Evolutionary conservation across 30 jellyfish, hydroid and myxozoan species (phyloP).

Genomic region (Sanderia malayensis): DNA sequence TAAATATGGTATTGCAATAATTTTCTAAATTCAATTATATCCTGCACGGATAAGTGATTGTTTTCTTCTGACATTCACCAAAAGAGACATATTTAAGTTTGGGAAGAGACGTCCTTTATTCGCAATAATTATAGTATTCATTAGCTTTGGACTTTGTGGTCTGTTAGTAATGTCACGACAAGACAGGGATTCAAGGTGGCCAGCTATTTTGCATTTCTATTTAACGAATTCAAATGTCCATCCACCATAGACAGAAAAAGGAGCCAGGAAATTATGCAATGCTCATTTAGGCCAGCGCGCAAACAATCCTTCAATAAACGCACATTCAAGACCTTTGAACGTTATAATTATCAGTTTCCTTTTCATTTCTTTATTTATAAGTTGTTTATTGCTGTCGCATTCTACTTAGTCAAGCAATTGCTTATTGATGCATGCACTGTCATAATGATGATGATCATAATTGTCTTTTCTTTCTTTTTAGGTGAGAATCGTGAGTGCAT

Average conservation of each 20-base stretch:
- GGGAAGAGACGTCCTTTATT: conserved; percentile 60
- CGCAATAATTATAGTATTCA: conserved; percentile 51
- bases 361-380: no score
- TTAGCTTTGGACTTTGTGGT: conserved; percentile 53
- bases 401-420: no score
- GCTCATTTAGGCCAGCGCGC: neutral
- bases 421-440: no score
- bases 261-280: conserved; percentile 1
- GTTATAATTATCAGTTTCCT: no score
- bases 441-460: no score
- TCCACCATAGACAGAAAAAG: neutral
- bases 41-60: conserved; percentile 56
- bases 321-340: no score
- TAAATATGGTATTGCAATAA: conserved; percentile 52
- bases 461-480: no score
- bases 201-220: neutral
- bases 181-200: conserved; percentile 54
- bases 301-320: no score
- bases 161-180: conserved; percentile 47
- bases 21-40: conserved; percentile 57
- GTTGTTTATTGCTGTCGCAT: no score
- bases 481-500: conserved; percentile 97
- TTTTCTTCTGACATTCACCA: conserved; percentile 32
- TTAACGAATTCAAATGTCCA: neutral
- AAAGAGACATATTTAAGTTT: conserved; percentile 55